phyloP scores from a whole-genome alignment of 2,113 vertebrate species.

The Grantiella picta region DNA sequence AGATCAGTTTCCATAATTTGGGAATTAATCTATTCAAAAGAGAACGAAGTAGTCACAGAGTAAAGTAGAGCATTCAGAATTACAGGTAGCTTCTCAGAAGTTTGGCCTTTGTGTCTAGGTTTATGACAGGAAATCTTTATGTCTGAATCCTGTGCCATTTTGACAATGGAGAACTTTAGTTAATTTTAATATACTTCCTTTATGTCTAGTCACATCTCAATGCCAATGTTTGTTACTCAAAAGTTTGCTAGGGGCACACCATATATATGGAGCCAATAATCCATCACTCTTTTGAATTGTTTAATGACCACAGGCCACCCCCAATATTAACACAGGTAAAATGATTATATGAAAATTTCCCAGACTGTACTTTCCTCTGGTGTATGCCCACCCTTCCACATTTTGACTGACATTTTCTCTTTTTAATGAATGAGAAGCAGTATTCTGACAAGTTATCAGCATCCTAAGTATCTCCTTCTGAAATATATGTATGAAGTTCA shows the following conservation, averaged over 20 bases:
- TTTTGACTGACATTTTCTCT: neutral
- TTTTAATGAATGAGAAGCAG: neutral
- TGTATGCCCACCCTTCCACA: neutral
- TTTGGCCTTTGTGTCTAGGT: neutral
- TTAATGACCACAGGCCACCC: neutral
- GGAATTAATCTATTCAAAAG: neutral
- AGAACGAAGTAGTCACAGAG: neutral
- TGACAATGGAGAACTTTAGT: neutral
- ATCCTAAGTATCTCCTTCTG: neutral
- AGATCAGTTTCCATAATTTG: neutral
- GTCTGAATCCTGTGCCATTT: neutral
- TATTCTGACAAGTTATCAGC: neutral
- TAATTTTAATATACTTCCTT: neutral
- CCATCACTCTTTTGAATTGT: neutral
- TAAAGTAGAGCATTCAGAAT: neutral
- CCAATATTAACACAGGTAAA: neutral
- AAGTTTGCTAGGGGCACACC: neutral
- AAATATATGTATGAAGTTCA: neutral
- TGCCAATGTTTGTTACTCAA: neutral
- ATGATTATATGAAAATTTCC: neutral
- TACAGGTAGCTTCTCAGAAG: neutral
- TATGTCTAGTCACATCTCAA: neutral
- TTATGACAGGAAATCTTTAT: neutral
- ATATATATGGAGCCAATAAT: neutral
- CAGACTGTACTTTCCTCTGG: neutral